Conservation (phyloP, 1,140 invertebrate genomes). For the Drosophila albomicans region DNA sequence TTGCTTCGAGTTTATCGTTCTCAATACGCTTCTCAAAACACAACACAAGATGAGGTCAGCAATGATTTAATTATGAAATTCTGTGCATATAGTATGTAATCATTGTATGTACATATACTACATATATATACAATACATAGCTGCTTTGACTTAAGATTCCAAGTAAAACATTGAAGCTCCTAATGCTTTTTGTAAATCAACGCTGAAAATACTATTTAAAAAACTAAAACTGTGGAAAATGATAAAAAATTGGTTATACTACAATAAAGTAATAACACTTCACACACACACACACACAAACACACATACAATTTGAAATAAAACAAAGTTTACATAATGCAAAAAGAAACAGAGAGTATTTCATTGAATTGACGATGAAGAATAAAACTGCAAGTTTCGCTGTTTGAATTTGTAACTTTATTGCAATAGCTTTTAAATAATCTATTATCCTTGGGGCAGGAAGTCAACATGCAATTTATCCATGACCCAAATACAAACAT, state of each 20-base stretch:
- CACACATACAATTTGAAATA: conserved; percentile 32
- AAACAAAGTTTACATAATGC: conserved; percentile 39
- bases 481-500: conserved; percentile 14
- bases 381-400: background rate
- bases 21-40: background rate
- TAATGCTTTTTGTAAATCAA: conserved; percentile 46
- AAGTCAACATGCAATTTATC: conserved; percentile 7
- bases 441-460: conserved; percentile 20
- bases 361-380: no score
- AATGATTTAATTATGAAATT: conserved; percentile 7
- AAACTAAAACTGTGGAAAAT: background rate
- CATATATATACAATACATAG: background rate
- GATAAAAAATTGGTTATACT: background rate
- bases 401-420: conserved; percentile 32
- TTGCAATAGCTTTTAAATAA: conserved; percentile 45
- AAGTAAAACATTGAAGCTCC: conserved; percentile 34
- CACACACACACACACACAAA: conserved; percentile 6
- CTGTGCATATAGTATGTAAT: conserved; percentile 1
- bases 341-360: background rate
- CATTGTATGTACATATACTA: conserved; percentile 19
- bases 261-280: conserved; percentile 15
- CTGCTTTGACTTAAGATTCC: conserved; percentile 11
- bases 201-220: background rate
- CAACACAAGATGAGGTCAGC: background rate
- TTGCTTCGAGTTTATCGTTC: conserved; percentile 34